Evolutionary conservation across 2,888 invertebrate genomes (phyloP).

Genomic region (Spicauda simplicius): DNA sequence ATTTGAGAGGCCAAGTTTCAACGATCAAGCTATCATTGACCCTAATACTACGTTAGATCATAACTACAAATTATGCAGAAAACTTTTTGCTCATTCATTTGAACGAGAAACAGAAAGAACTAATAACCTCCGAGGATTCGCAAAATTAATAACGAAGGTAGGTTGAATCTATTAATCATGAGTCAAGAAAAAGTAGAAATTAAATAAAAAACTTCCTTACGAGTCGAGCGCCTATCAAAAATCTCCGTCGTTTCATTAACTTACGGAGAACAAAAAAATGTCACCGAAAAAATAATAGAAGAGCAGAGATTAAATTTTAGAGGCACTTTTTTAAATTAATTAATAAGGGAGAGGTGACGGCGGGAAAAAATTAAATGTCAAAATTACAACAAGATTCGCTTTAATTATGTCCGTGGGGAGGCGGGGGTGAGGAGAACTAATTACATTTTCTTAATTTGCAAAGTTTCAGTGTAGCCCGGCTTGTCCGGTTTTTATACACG

Average conservation of each 20-base stretch:
- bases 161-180: slow-evolving; percentile 61
- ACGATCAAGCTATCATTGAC: too few relatives aligned
- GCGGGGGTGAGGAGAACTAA: slow-evolving; percentile 61
- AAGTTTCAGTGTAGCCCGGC: slow-evolving; percentile 63
- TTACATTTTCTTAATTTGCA: slow-evolving; percentile 84
- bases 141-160: slow-evolving; percentile 39
- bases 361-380: slow-evolving; percentile 82
- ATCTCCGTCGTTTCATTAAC: slow-evolving; percentile 78
- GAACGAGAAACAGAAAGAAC: slow-evolving; percentile 27
- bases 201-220: slow-evolving; percentile 49
- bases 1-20: too few relatives aligned
- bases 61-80: background rate
- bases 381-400: slow-evolving; percentile 83
- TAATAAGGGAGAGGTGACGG: slow-evolving; percentile 74
- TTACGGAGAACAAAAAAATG: slow-evolving; percentile 62
- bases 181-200: slow-evolving; percentile 52
- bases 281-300: slow-evolving; percentile 61
- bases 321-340: slow-evolving; percentile 79
- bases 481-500: slow-evolving; percentile 52
- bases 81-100: slow-evolving; percentile 15
- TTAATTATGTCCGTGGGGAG: slow-evolving; percentile 76
- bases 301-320: slow-evolving; percentile 80
- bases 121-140: slow-evolving; percentile 35
- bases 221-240: slow-evolving; percentile 61
- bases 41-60: too few relatives aligned